Percentiles rank a stretch among this genome's conserved stretches.
Conservation (phyloP, 2,888 invertebrate species). For the Encarsia formosa region DNA sequence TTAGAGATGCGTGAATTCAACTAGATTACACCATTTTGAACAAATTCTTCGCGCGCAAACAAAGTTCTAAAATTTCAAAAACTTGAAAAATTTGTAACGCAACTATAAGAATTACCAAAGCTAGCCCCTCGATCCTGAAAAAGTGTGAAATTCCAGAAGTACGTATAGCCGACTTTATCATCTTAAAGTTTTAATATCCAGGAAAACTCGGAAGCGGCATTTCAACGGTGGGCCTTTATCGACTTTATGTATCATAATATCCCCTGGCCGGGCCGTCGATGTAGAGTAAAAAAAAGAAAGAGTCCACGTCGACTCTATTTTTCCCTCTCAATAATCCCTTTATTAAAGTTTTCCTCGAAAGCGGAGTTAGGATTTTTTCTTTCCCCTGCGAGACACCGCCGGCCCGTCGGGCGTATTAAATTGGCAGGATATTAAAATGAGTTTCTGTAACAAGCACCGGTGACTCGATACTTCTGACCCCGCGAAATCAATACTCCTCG, state of each 20-base stretch:
- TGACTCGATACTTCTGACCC: constrained; percentile 4
- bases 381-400: background rate
- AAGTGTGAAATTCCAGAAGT: too few relatives aligned
- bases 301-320: constrained; percentile 11
- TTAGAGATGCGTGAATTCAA: too few relatives aligned
- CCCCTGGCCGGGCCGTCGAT: background rate
- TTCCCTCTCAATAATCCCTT: constrained; percentile 23
- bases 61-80: too few relatives aligned
- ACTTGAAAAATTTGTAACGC: too few relatives aligned
- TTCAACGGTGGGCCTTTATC: background rate
- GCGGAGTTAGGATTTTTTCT: background rate
- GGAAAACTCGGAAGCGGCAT: background rate
- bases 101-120: too few relatives aligned
- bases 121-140: too few relatives aligned
- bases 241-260: background rate
- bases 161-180: too few relatives aligned
- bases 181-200: constrained; percentile 14
- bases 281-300: constrained; percentile 5
- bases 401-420: constrained; percentile 6
- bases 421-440: constrained; percentile 26
- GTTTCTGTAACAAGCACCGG: constrained; percentile 8
- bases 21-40: too few relatives aligned
- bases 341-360: constrained; percentile 21
- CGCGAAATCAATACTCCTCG: background rate
- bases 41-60: too few relatives aligned